Evolutionary conservation across 2,888 invertebrate species (phyloP), one percentile per base, ranked within the genome.

Genomic region (Dynastes grantii): DNA sequence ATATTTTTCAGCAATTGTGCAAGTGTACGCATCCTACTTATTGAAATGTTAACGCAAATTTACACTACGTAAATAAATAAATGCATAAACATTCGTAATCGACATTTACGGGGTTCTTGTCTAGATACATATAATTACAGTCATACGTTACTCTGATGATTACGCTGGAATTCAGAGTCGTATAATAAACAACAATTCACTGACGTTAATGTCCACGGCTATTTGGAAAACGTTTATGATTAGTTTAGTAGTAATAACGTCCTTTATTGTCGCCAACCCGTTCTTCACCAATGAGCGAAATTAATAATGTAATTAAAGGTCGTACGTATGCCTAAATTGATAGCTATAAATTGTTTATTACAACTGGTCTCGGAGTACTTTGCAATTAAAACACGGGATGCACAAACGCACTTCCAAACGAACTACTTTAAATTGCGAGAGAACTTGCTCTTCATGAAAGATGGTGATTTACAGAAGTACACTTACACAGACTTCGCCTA

Each of bases 281-380:
- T 75, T 75, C 45, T 29, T 63, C 64, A 75, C 45, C 45, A 11
- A 45, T n/a, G 58, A 22, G 13, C 32, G n/a, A 49, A 63, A 63
- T 63, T 27, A 32, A 9, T 29, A 63, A 32, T 13, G 63, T 63
- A 63, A 63, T 63, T 70, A 70, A 70, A 70, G 55, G 53, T 53
- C 51, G 51, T 2, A 11, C 29, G 27, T 37, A 32, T 63, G 63
- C 32, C n/a, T 63, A 70, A 70, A 70, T 70, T n/a, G 55, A 32
- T 16, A 70, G 22, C 22, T 70, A 13, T 53, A 53, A 70, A 70
- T 51, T 27, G 29, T 53, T 70, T 70, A 55, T 70, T 70, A 6
- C n/a, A 32, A 22, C 11, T 4, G 27, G 16, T 4, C 22, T 1
- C 2, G 16, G 55, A 22, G 11, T 45, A 45, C 1, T 45, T 45